These are phyloP conservation scores for Drosophila tanythrix DNA, from an alignment of 2,888 invertebrate species.

Conservation along the genomic window DNA sequence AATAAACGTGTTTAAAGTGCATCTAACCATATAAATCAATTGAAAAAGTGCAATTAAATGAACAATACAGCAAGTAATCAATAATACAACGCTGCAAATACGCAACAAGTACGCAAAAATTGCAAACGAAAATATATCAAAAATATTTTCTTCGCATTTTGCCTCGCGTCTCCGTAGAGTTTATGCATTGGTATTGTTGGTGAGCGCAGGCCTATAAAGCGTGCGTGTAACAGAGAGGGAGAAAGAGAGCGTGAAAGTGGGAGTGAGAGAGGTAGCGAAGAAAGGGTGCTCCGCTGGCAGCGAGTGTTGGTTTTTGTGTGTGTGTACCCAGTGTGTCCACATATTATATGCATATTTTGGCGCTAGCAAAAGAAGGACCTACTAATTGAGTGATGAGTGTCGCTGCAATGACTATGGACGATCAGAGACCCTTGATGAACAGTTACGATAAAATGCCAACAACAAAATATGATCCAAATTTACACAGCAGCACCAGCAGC, in stretches of 20 bases:
- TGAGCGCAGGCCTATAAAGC: constrained; percentile 45
- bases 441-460: constrained; percentile 83
- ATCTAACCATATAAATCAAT: constrained; percentile 57
- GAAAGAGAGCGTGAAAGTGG: constrained; percentile 19
- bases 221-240: constrained; percentile 42
- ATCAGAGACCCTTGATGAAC: constrained; percentile 85
- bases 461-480: constrained; percentile 81
- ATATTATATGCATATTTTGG: constrained; percentile 40
- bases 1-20: constrained; percentile 62
- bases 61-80: constrained; percentile 68
- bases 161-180: constrained; percentile 46
- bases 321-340: constrained; percentile 51
- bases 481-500: constrained; percentile 60
- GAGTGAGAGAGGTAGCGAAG: constrained; percentile 26
- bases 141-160: constrained; percentile 49
- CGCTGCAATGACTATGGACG: constrained; percentile 85
- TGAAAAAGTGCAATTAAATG: constrained; percentile 67
- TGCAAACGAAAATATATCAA: constrained; percentile 39
- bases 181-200: constrained; percentile 55
- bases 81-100: constrained; percentile 56
- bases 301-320: constrained; percentile 43
- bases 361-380: constrained; percentile 63
- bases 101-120: constrained; percentile 67
- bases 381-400: constrained; percentile 79
- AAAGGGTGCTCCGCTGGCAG: constrained; percentile 62